Conservation (phyloP, 2,113 vertebrate species). For the Tachuris rubrigastra region DNA sequence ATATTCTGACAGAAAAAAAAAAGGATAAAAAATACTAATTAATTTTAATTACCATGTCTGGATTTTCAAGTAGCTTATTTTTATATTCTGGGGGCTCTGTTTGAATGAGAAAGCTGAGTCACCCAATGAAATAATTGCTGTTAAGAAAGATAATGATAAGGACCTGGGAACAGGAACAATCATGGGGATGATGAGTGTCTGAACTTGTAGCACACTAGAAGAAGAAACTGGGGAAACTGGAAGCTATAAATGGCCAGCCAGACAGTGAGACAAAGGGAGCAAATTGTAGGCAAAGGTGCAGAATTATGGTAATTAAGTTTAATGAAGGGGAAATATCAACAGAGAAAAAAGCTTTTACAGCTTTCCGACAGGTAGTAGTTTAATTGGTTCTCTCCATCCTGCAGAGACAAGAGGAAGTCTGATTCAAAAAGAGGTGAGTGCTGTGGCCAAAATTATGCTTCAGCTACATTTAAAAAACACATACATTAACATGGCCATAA, state of each 20-base stretch:
- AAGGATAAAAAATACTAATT: neutral
- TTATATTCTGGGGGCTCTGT: neutral
- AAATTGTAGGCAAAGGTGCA: neutral
- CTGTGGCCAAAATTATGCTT: neutral
- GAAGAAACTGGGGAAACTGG: neutral
- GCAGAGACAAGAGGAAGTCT: neutral
- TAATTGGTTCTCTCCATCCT: conserved; percentile 14
- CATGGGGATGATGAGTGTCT: fast-evolving
- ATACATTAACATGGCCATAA: neutral
- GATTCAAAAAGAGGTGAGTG: neutral
- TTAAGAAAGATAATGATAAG: neutral
- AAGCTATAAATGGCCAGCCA: neutral
- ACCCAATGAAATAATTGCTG: neutral
- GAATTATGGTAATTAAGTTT: neutral
- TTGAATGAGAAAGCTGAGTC: neutral
- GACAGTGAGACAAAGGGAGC: neutral
- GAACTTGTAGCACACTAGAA: neutral
- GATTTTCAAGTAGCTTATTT: neutral
- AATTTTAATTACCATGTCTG: neutral
- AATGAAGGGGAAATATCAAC: conserved; percentile 10
- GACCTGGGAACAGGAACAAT: neutral
- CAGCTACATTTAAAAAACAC: neutral
- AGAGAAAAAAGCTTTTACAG: neutral
- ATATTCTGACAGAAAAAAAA: neutral
- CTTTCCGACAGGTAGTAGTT: neutral